Evolutionary conservation across 2,888 invertebrate genomes (phyloP).

Genomic region (Creontiades dilutus): DNA sequence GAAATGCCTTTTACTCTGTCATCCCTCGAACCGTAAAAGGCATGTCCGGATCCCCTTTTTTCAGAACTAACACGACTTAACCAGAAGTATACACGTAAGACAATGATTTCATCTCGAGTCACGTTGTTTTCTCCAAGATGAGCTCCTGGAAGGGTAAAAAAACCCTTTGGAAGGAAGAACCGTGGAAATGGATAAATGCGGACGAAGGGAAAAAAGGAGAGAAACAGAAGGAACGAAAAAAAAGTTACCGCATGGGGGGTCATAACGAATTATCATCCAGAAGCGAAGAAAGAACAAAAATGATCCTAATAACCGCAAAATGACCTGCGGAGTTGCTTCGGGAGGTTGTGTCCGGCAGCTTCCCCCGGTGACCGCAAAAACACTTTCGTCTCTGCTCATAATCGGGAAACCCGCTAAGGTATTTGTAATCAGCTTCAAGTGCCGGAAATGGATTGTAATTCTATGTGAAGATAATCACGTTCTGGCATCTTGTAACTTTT

Average conservation of each 20-base stretch:
- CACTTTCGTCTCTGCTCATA: not conserved
- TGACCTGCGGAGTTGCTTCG: constrained; percentile 1
- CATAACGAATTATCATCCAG: constrained; percentile 20
- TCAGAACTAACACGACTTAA: not conserved
- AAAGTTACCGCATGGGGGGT: not conserved
- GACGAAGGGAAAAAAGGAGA: not conserved
- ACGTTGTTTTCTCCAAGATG: constrained; percentile 9
- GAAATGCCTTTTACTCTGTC: not conserved
- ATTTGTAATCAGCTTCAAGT: not conserved
- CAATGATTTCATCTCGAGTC: constrained; percentile 37
- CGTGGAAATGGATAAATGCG: constrained; percentile 36
- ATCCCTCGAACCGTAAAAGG: not conserved
- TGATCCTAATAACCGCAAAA: constrained; percentile 42
- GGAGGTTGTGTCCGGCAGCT: not conserved
- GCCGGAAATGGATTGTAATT: not conserved
- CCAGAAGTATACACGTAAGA: constrained; percentile 1
- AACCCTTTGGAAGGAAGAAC: not conserved
- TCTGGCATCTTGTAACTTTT: no score
- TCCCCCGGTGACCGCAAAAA: not conserved
- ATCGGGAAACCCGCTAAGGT: not conserved
- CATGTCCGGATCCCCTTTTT: not conserved
- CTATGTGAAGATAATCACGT: no score
- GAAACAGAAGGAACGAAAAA: not conserved
- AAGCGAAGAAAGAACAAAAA: not conserved
- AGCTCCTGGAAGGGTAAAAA: not conserved